Percentiles rank a stretch among this genome's conserved stretches.
phyloP scores from a whole-genome alignment of 2,113 vertebrate genomes.

The Lepisosteus oculatus region DNA sequence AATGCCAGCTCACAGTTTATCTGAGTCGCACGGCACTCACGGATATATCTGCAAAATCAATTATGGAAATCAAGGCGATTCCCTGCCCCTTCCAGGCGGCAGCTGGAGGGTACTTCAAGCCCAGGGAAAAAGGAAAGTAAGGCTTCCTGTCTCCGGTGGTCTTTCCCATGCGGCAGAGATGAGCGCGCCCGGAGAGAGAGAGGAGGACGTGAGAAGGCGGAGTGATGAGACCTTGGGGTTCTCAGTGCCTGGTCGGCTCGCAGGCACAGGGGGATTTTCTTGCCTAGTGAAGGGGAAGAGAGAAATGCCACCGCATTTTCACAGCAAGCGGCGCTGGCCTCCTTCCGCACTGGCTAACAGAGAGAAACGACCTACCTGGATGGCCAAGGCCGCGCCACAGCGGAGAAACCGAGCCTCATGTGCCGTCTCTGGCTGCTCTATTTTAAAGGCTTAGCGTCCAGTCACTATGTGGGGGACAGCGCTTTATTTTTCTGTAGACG shows the following conservation, averaged over 20 bases:
- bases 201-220: background rate
- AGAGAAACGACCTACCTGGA: no score
- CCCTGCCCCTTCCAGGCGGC: background rate
- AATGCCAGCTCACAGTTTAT: no score
- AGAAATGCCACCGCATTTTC: background rate
- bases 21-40: background rate
- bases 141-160: background rate
- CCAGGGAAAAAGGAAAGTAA: background rate
- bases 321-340: no score
- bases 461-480: no score
- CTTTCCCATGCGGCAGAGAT: background rate
- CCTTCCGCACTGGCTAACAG: no score
- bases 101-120: background rate
- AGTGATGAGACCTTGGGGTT: background rate
- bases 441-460: no score
- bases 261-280: background rate
- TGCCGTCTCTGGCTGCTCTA: no score
- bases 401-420: no score
- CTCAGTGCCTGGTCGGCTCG: background rate
- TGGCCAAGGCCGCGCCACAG: no score
- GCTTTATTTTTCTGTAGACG: no score
- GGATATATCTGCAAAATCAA: background rate
- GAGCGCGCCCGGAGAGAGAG: background rate
- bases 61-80: no score
- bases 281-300: background rate